Percentiles rank a stretch among this genome's conserved stretches.
Evolutionary conservation across 1,140 invertebrate species (phyloP).

Genomic region (Neoseiulus cucumeris): DNA sequence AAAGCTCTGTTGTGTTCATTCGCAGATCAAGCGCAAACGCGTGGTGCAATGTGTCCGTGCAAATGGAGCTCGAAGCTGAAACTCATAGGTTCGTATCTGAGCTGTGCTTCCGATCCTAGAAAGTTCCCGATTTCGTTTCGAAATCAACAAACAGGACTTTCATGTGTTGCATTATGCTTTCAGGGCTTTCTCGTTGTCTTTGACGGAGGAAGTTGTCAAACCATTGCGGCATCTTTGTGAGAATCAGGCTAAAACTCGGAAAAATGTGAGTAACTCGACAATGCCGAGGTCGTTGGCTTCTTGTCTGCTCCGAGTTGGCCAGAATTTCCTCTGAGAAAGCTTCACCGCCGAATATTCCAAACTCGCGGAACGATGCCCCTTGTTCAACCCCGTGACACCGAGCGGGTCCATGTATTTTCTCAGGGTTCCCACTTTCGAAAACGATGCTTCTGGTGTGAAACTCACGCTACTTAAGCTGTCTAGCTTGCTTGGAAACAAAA

Average conservation of each 20-base stretch:
- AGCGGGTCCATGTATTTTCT: too few species aligned
- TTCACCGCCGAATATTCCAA: too few species aligned
- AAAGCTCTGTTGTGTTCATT: constrained; percentile 2
- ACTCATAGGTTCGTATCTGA: constrained; percentile 47
- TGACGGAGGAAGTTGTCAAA: constrained; percentile 70
- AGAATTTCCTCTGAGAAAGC: too few species aligned
- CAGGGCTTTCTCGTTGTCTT: constrained; percentile 48
- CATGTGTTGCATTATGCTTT: constrained; percentile 19
- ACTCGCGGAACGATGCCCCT: too few species aligned
- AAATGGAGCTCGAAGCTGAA: constrained; percentile 72
- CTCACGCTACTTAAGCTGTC: too few species aligned
- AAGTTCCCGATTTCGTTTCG: background rate
- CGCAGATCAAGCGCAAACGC: constrained; percentile 54
- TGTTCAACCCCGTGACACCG: too few species aligned
- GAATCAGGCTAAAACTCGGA: constrained; percentile 47
- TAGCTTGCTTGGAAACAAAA: too few species aligned
- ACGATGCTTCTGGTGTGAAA: too few species aligned
- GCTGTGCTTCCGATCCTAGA: too few species aligned
- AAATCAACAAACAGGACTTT: background rate
- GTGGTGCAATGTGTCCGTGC: constrained; percentile 67
- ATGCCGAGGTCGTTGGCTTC: background rate
- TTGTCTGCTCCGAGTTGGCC: background rate
- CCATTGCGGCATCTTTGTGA: constrained; percentile 49
- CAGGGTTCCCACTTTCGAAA: too few species aligned
- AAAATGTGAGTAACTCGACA: constrained; percentile 29